Evolutionary conservation across 2,888 invertebrate species (phyloP), one percentile per base, ranked within the genome.

Genomic region (Zele albiditarsus): DNA sequence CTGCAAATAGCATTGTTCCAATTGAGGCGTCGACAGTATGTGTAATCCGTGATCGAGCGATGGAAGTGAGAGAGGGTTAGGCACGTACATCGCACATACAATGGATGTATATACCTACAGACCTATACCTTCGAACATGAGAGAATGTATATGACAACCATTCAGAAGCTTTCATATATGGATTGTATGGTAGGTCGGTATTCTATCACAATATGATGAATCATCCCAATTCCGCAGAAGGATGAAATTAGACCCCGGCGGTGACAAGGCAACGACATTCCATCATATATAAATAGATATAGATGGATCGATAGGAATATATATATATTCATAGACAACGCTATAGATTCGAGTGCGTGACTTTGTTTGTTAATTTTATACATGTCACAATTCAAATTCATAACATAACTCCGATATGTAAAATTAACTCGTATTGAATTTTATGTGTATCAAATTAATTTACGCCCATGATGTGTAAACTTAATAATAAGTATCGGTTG

Each of bases 111-210:
- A 46, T 46, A 70, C 14, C 38, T 25, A 42, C 58, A 31, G 42
- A 58, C 70, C 46, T n/a, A 46, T 60, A 57, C 31, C 65, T 72
- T 57, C 72, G 65, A 66, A 57, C 57, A 66, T 33, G 16, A 33
- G 70, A 42, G 74, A 57, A 66, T 74, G 74, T 74, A 60, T 74
- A 58, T 71, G 74, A 74, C 74, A 74, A 71, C 71, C 63, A 74
- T 74, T 71, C 74, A 66, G 12, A 42, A 27, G 23, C 27, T 66
- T 23, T 42, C 66, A 46, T 25, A 38, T 25, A 67, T 67, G 28
- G 46, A 23, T 25, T 23, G 25, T 42, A 42, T 16, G 27, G 20
- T 46, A 31, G 67, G 25, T 49, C 23, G 23, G 67, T 28, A 67
- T 67, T 46, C 67, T 49, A 67, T 67, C 20, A 46, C 62, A 46